Base-by-base conservation (phyloP, 2,113 vertebrate genomes). In the Piliocolobus tephrosceles region DNA sequence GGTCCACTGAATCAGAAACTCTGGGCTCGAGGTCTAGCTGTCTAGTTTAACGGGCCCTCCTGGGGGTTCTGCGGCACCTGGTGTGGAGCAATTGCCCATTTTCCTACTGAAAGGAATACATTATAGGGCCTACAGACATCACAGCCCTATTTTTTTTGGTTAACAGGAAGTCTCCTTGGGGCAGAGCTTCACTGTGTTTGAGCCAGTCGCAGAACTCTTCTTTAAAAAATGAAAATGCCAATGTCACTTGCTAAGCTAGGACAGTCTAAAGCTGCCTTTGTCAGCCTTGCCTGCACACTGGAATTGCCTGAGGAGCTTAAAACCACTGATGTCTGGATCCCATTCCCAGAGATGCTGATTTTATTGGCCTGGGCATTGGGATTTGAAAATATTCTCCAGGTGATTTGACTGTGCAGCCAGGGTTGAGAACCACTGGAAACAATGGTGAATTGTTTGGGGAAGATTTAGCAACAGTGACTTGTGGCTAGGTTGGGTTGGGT, bases 181-280 rank as follows among this genome's bases (percentile, higher is more conserved):
- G 10, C 40, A 78, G 70, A 68, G 23, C 32, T 68, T 82, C 64
- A 68, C 43, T 95, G 75, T 64, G 72, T 95, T 79, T 64, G 76
- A 89, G 32, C 57, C 72, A 17, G 35, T 30, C 57, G 32, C 35
- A 30, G 32, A 93, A 12, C 0, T 27, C 10, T 17, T 35, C 16
- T 78, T 83, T 35, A 89, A 88, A 68, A 50, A 40, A n/a, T 32
- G 38, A 95, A 47, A 73, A 58, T 17, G 45, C 73, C 27, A 12
- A 1, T 85, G 40, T 76, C 25, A 13, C 45, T 61, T 20, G 11
- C 23, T 47, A 1, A 0, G 0, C 17, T 8, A 1, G 25, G 13
- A 32, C 47, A 45, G 94, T 25, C 17, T 3, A 17, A 64, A 12
- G 61, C 55, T 45, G n/a, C 13, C 2, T 76, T n/a, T 10, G 32